These are phyloP conservation scores for Carcina quercana DNA, from an alignment of 2,888 invertebrate genomes.

Conservation along the genomic window DNA sequence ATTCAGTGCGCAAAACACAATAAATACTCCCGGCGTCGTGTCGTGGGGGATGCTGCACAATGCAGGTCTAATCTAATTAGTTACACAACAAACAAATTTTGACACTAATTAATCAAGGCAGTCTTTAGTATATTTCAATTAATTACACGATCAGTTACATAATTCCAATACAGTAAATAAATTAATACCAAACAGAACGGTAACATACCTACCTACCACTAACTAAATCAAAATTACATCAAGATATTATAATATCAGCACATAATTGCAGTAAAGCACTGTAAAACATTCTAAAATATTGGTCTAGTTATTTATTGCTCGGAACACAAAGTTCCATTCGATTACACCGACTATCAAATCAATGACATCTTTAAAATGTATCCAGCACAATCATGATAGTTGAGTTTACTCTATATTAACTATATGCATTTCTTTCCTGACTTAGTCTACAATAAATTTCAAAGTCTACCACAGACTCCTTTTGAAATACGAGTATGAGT, in stretches of 20 bases:
- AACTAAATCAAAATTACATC: slow-evolving; percentile 46
- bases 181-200: slow-evolving; percentile 64
- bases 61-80: slow-evolving; percentile 16
- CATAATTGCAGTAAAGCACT: slow-evolving; percentile 61
- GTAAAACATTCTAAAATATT: slow-evolving; percentile 71
- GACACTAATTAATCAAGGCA: slow-evolving; percentile 66
- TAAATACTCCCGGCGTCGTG: no score
- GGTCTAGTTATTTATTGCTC: slow-evolving; percentile 70
- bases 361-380: no score
- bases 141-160: slow-evolving; percentile 52
- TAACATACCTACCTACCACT: slow-evolving; percentile 58
- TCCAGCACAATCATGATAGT: no score
- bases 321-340: no score
- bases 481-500: no score
- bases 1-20: no score
- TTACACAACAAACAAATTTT: slow-evolving; percentile 40
- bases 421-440: no score
- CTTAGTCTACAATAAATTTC: no score
- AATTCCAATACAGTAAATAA: slow-evolving; percentile 55
- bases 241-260: slow-evolving; percentile 62
- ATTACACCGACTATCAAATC: slow-evolving; percentile 47
- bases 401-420: no score
- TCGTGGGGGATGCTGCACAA: no score
- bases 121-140: slow-evolving; percentile 68
- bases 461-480: no score